Base-by-base conservation (phyloP, 2,888 invertebrate genomes). In the Tetranychus truncatus region DNA sequence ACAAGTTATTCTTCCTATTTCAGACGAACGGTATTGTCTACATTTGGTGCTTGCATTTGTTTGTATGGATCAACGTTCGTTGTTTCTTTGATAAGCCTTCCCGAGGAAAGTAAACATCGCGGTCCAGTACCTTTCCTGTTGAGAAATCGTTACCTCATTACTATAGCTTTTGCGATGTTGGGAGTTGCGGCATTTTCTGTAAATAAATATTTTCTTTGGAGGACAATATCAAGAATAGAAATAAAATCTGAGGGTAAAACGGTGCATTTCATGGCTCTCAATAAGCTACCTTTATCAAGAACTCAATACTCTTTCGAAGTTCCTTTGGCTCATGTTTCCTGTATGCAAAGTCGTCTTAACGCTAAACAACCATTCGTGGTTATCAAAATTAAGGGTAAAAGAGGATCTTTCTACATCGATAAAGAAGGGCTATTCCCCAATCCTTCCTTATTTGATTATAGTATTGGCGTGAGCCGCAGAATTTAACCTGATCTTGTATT, bases 371-470 rank as follows among this genome's bases (percentile, higher is more conserved):
- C 9, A 1, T 20, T 20, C 34, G 34, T 69, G 5, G 11, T 24
- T 5, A 20, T 69, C 69, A 24, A 20, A 21, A 69, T 69, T 11
- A 69, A 69, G 21, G 69, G 21, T 69, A 20, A 24, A 24, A 18
- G 6, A 20, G 20, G 20, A 20, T 20, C 18, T 9, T 69, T 9
- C 21, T 24, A 24, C 11, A 69, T 69, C 9, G 69, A 69, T 24
- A 69, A 69, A 24, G 69, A 69, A 20, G 69, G 69, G 8, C 20
- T 20, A 11, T 69, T 69, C 20, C 69, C 69, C 4, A 21, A 69
- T 69, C 69, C 69, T 11, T 69, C 34, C 20, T 24, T 69, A 24
- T 69, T 69, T 21, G 69, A 69, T 69, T 24, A 69, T 11, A 69
- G 21, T 11, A 69, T 69, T 69, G 69, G 69, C 18, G 69, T 69